These are phyloP conservation scores for Prionailurus bengalensis DNA, from an alignment of 2,113 vertebrate species.

Conservation along the genomic window DNA sequence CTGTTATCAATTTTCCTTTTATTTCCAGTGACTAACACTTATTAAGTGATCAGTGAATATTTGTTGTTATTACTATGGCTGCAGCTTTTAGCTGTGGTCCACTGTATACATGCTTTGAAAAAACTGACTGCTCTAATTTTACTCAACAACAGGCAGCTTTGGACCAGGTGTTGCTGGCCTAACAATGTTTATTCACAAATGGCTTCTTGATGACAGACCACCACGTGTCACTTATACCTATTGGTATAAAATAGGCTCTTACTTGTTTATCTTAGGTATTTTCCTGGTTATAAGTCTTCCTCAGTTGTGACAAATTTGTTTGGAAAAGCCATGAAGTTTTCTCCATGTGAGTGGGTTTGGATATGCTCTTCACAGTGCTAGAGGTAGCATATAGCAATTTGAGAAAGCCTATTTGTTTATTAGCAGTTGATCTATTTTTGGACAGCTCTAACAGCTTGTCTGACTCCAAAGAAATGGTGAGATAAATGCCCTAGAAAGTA, in stretches of 20 bases:
- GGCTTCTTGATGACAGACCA: conserved; percentile 14
- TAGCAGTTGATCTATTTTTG: conserved; percentile 26
- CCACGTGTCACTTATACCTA: background rate
- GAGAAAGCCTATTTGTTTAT: conserved; percentile 39
- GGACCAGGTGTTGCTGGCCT: background rate
- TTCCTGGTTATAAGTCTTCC: conserved; percentile 44
- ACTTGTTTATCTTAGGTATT: background rate
- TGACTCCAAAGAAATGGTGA: conserved; percentile 36
- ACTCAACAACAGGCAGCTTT: background rate
- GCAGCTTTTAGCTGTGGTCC: background rate
- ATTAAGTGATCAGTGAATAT: background rate
- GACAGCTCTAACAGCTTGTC: conserved; percentile 23
- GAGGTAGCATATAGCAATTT: background rate
- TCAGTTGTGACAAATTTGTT: conserved; percentile 14
- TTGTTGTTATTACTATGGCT: conserved; percentile 23
- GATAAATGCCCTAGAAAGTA: conserved; percentile 40
- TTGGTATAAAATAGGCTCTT: background rate
- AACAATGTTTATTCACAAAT: conserved; percentile 43
- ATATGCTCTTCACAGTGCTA: background rate
- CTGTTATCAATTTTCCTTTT: background rate
- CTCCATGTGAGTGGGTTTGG: background rate
- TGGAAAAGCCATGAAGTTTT: background rate
- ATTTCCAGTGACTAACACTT: background rate
- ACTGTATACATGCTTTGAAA: background rate
- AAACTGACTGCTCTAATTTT: background rate